Percentiles rank a stretch among this genome's conserved stretches.
phyloP scores from a whole-genome alignment of 2,888 invertebrate genomes.

The Galerucella calmariensis region DNA sequence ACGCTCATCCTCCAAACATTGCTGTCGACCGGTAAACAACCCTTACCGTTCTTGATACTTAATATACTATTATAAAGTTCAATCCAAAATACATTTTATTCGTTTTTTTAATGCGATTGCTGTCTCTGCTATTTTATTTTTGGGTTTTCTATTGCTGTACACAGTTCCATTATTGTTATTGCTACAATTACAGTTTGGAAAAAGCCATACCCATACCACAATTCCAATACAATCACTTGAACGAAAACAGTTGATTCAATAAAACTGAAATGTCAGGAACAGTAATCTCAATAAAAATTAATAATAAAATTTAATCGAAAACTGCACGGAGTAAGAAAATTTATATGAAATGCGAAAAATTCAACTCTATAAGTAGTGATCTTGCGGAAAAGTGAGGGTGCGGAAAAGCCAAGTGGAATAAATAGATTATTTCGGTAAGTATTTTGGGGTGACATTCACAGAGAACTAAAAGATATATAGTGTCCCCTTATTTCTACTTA shows the following conservation, averaged over 20 bases:
- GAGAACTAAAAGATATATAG: no score
- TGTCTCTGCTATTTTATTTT: background rate
- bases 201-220: background rate
- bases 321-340: background rate
- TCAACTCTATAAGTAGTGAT: no score
- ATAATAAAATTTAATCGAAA: background rate
- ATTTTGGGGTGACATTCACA: no score
- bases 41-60: no score
- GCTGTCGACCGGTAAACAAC: no score
- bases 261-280: background rate
- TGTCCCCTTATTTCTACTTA: no score
- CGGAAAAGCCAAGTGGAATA: no score
- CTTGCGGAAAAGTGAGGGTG: no score
- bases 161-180: background rate
- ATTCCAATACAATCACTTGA: background rate
- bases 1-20: no score
- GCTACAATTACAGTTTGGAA: constrained; percentile 3
- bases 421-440: no score
- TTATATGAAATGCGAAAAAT: no score
- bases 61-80: background rate
- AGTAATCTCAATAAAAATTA: background rate
- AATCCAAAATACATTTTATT: background rate
- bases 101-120: background rate
- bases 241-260: background rate
- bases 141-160: background rate